Conservation (phyloP, 2,888 invertebrate genomes). For the Lysandra bellargus region DNA sequence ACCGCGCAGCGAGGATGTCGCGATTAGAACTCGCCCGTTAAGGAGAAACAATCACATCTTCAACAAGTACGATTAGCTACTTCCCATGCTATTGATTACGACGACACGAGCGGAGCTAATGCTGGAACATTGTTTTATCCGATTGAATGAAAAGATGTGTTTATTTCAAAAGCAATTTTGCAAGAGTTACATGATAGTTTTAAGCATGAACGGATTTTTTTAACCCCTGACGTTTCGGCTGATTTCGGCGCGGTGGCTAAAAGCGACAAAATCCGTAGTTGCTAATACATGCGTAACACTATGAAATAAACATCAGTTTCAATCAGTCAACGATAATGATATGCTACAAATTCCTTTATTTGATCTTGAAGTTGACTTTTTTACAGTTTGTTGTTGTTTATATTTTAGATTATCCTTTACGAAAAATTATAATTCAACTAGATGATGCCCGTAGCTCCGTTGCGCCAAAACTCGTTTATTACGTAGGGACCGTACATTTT, state of each 20-base stretch:
- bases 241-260: no score
- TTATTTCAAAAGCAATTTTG: neutral
- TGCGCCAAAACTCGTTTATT: no score
- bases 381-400: neutral
- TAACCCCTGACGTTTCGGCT: no score
- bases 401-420: no score
- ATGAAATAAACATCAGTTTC: no score
- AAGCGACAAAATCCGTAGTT: no score
- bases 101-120: conserved; percentile 22
- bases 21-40: conserved; percentile 73
- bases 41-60: conserved; percentile 77
- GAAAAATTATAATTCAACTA: no score
- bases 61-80: conserved; percentile 66
- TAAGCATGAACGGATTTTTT: neutral
- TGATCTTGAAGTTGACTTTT: neutral
- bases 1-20: conserved; percentile 70
- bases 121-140: conserved; percentile 9
- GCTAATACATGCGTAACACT: no score
- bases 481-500: no score
- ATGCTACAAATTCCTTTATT: neutral
- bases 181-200: neutral
- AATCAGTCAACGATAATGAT: no score
- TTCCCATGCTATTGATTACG: conserved; percentile 41
- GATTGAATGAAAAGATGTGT: neutral
- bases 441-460: no score